Base-by-base conservation (phyloP, 2,797 vertebrate genomes). In the Gymnothorax javanicus region DNA sequence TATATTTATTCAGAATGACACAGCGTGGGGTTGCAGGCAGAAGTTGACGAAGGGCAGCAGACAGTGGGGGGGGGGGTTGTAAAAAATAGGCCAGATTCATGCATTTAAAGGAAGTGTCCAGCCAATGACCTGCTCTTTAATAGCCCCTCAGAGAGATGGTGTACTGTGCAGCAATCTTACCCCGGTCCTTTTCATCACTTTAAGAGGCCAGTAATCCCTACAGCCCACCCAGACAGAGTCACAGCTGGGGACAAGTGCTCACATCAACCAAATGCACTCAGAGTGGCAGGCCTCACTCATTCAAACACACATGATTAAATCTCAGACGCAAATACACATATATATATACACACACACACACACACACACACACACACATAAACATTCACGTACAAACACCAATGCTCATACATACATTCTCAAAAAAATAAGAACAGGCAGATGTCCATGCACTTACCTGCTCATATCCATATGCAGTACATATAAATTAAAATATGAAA, bases 221-320 rank as follows among this genome's bases (percentile, higher is more conserved):
- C 7, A 60, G 54, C 13, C 59, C 85, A 75, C 89, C 89, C 86
- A 87, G 90, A 85, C 69, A 33, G 27, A 43, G 33, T 43, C 33
- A 43, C 50, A 81, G 87, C 87, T 88, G 86, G 87, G 87, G 91
- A 89, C 85, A 54, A 86, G 77, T 62, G 15, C 87, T 89, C 25
- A 82, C 88, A 88, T 85, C 79, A 86, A 86, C 86, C 57, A 89
- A 90, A 91, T 89, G 81, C 85, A 91, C 83, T 89, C 87, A 84
- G 86, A 88, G 69, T 52, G 75, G 85, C 13, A 84, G 64, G 86
- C 59, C 13, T 64, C 86, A 3, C 50, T 56, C 77, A 77, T 33
- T 17, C 13, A 50, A 52, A 20, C 5, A 12, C 33, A 52, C 73
- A 77, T 52, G 12, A 20, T 77, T 20, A 52, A 77, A 50, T 20